These are phyloP conservation scores for Drosophila bifasciata DNA, from an alignment of 1,140 invertebrate genomes.

Conservation along the genomic window DNA sequence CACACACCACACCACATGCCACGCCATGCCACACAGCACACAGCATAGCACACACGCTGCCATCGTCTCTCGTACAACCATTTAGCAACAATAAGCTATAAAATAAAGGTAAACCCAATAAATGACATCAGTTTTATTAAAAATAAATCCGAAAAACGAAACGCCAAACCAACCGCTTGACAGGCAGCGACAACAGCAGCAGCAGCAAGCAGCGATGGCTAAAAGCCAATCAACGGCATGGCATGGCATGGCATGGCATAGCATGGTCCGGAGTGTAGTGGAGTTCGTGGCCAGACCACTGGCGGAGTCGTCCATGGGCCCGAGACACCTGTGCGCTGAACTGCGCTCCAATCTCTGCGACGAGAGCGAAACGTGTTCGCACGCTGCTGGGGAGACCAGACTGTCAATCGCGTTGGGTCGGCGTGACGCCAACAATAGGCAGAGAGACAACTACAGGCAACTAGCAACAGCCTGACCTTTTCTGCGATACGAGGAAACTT, in stretches of 20 bases:
- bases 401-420: slow-evolving; percentile 15
- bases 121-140: slow-evolving; percentile 67
- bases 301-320: slow-evolving; percentile 7
- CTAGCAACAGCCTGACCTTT: slow-evolving; percentile 66
- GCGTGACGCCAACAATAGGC: slow-evolving; percentile 70
- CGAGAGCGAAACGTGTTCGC: slow-evolving; percentile 69
- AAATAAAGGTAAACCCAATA: slow-evolving; percentile 66
- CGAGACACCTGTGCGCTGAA: slow-evolving; percentile 63
- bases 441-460: slow-evolving; percentile 37
- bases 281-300: slow-evolving; percentile 3
- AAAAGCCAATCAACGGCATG: slow-evolving; percentile 55
- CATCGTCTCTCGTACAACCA: slow-evolving; percentile 36
- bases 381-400: slow-evolving; percentile 30
- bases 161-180: slow-evolving; percentile 29
- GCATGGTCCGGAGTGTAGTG: background rate
- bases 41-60: slow-evolving; percentile 8
- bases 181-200: slow-evolving; percentile 30
- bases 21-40: slow-evolving; percentile 17
- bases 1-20: slow-evolving; percentile 17
- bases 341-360: slow-evolving; percentile 40
- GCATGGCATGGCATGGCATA: background rate
- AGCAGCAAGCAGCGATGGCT: slow-evolving; percentile 35
- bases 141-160: slow-evolving; percentile 58
- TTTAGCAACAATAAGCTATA: slow-evolving; percentile 68
- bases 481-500: slow-evolving; percentile 2